Evolutionary conservation across 2,113 vertebrate genomes (phyloP), one percentile per base, ranked within the genome.

Genomic region (Megaceryle torquata): DNA sequence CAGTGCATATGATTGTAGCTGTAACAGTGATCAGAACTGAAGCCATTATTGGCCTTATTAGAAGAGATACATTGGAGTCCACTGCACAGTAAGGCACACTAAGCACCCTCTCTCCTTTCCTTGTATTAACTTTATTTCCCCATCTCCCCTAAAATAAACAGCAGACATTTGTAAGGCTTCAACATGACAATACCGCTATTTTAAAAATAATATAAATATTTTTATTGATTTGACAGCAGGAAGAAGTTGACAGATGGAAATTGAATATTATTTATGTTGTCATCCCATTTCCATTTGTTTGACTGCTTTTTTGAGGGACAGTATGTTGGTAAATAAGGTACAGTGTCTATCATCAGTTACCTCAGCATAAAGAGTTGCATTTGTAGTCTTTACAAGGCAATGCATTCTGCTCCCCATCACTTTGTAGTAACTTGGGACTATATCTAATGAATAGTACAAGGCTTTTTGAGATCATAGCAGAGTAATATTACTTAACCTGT

Each of bases 201-300:
- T 82, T 51, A 77, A 74, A 79, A 76, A 69, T n/a, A 91, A 63
- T 70, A 93, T 85, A 91, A 86, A 90, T 79, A 86, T 95, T 95
- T 94, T 77, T 93, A 87, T 37, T 81, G 82, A 89, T 97, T 97
- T 97, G 65, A 89, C 86, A 95, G 83, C 26, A 80, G 75, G 60
- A 91, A 71, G 68, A 71, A 88, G 46, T 57, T 95, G 91, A 92
- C 75, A 95, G 86, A 50, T 3, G 15, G 57, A 92, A 78, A 86
- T 93, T 57, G 88, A 92, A 33, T 89, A 93, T 94, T 96, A 93
- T 90, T 96, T 97, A 88, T 92, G 31, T 61, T 78, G 80, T 90
- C 50, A 80, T 51, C 78, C 65, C 67, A 77, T 94, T 91, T 96
- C 90, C 87, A 96, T 69, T 95, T 96, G 39, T 96, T 94, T 91